Base-by-base conservation (phyloP, 2,113 vertebrate species). In the Otis tarda region DNA sequence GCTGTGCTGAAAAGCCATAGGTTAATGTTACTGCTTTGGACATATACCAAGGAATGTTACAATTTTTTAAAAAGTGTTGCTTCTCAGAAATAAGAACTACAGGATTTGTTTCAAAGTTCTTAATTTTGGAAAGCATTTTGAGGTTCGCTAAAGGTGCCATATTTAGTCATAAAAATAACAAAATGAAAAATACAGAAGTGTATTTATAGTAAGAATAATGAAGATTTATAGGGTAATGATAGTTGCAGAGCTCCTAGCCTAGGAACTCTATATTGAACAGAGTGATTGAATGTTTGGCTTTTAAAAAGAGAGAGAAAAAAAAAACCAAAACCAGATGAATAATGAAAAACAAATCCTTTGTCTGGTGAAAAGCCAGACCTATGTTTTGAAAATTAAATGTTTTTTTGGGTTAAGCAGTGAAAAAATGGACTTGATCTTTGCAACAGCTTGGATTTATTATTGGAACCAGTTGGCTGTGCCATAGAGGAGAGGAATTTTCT, bases 361-460 rank as follows among this genome's bases (percentile, higher is more conserved):
- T 20, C 69, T 87, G 90, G 73, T 91, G 92, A 84, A 77, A 94
- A 93, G 87, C 93, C 92, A 95, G 78, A 84, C 56, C 73, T 84
- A n/a, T 87, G 90, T 89, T 96, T 93, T 93, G 83, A 93, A 91
- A 97, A 93, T 84, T 49, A 74, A 77, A 83, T 87, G 30, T 0
- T 65, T 80, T 93, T 93, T 90, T 49, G 69, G 69, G 77, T 93
- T 81, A 91, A 87, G 84, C 43, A 37, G 73, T 83, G 69, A 87
- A 91, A 90, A 92, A 93, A 83, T 15, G 37, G 90, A 59, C 81
- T 95, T 75, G 84, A 91, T 91, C 65, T 93, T 84, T 95, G 84
- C 90, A 94, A 61, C 81, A 75, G 84, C 84, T 97, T 97, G 93
- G 69, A 81, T 93, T 94, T 95, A 74, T 95, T 89, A 91, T 78